Conservation (phyloP, 2,113 vertebrate genomes). For the Tragelaphus strepsiceros region DNA sequence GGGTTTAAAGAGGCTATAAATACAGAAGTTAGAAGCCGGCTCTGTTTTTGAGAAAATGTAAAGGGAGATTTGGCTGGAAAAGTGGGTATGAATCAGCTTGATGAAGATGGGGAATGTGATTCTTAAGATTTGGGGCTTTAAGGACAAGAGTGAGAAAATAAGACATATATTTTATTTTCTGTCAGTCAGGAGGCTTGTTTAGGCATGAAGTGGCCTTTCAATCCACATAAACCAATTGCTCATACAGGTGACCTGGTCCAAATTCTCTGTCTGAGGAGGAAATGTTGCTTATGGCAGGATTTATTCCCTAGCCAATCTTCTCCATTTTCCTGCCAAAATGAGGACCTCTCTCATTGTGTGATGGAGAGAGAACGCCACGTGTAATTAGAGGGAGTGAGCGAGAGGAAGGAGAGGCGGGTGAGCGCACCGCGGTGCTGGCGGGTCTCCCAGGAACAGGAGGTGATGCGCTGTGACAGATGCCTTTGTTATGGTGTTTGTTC, state of each 20-base stretch:
- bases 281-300: constrained; percentile 32
- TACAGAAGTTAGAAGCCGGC: neutral
- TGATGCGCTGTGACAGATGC: constrained; percentile 72
- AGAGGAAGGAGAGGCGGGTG: constrained; percentile 56
- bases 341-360: constrained; percentile 52
- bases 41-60: constrained; percentile 1
- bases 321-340: constrained; percentile 34
- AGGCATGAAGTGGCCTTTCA: constrained; percentile 10
- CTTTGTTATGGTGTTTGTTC: constrained; percentile 75
- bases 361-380: constrained; percentile 47
- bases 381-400: constrained; percentile 59
- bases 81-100: neutral
- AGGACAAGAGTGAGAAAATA: constrained; percentile 19
- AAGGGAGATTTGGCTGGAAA: neutral
- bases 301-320: constrained; percentile 44
- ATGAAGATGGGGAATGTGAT: neutral
- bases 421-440: constrained; percentile 17
- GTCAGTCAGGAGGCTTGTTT: constrained; percentile 26
- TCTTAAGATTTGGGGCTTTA: constrained; percentile 7
- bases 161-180: constrained; percentile 29
- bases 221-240: constrained; percentile 34
- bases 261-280: constrained; percentile 44
- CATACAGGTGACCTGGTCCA: constrained; percentile 47
- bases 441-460: constrained; percentile 71
- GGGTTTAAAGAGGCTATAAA: neutral